Evolutionary conservation across 2,888 invertebrate genomes (phyloP).

Genomic region (Quadroppia sp.): DNA sequence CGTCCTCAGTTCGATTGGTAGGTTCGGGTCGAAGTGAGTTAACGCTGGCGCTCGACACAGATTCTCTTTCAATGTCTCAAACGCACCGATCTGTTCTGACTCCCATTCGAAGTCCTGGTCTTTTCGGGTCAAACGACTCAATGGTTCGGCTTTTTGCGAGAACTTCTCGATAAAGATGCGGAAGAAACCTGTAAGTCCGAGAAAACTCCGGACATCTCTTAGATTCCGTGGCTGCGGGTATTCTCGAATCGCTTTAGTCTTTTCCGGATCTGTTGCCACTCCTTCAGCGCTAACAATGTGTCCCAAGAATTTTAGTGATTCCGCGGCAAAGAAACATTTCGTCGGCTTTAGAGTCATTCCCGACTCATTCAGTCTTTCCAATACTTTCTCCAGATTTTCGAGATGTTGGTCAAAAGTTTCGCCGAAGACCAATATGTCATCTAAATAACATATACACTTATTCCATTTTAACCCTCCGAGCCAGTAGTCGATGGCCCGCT

Average conservation of each 20-base stretch:
- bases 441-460: not conserved
- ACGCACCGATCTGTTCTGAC: not conserved
- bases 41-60: not conserved
- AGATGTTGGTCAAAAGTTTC: not conserved
- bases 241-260: not conserved
- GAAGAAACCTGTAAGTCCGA: slow-evolving; percentile 20
- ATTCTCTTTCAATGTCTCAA: not conserved
- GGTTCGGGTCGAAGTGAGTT: not conserved
- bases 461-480: not conserved
- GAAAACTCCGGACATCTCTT: not conserved
- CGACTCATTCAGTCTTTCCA: slow-evolving; percentile 34
- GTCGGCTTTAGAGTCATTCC: slow-evolving; percentile 39
- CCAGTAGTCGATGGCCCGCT: not conserved
- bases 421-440: not conserved
- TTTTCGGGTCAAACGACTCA: not conserved
- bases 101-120: slow-evolving; percentile 16
- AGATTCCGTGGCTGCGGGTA: not conserved
- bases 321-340: slow-evolving; percentile 38
- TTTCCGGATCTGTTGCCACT: not conserved
- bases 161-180: not conserved
- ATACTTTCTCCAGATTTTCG: slow-evolving; percentile 28
- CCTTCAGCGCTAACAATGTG: slow-evolving; percentile 44
- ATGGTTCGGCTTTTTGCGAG: slow-evolving; percentile 3
- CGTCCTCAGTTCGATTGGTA: not conserved
- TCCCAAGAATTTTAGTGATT: slow-evolving; percentile 43